Evolutionary conservation across 2,888 invertebrate species (phyloP), one percentile per base, ranked within the genome.

Genomic region (Cheilosia vernalis): DNA sequence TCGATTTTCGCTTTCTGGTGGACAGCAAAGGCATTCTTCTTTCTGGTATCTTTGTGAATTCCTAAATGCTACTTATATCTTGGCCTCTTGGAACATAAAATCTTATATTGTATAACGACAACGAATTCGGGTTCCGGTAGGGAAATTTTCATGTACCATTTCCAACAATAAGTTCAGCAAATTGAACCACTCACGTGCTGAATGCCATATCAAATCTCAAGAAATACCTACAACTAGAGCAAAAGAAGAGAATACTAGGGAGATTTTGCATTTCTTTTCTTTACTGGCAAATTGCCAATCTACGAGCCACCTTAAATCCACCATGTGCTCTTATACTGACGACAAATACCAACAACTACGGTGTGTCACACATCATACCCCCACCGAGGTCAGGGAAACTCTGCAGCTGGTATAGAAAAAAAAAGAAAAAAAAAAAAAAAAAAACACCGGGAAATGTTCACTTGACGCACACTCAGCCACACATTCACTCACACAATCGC

Each of bases 351-450:
- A 74, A 61, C 47, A 81, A 58, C 64, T 49, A 70, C 61, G 21
- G 63, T 69, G 64, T 72, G 69, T 82, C 76, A 76, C 69, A 69
- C 76, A 70, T 53, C 76, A 44, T 73, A 60, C 64, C 61, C 60
- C 60, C 64, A 70, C 76, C 69, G 81, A 76, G 81, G 74, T 81
- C 74, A 76, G 81, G 69, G 81, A 81, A 81, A 76, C 64, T 74
- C 58, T 73, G 63, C 74, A 81, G 69, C 81, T 81, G 76, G 33
- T 69, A 67, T 55, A 47, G 1, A 27, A 6, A 24, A 10, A 61
- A 58, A 70, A 21, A 64, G 2, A 27, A 27, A 27, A 24, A 10
- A 61, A 64, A 64, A 27, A 27, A 27, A 24, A 17, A 61, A 64
- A 64, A 30, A 58, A 42, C 55, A 66, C 55, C 61, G 80, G 80